phyloP scores from a whole-genome alignment of 2,113 vertebrate genomes.

The Reinhardtius hippoglossoides region DNA sequence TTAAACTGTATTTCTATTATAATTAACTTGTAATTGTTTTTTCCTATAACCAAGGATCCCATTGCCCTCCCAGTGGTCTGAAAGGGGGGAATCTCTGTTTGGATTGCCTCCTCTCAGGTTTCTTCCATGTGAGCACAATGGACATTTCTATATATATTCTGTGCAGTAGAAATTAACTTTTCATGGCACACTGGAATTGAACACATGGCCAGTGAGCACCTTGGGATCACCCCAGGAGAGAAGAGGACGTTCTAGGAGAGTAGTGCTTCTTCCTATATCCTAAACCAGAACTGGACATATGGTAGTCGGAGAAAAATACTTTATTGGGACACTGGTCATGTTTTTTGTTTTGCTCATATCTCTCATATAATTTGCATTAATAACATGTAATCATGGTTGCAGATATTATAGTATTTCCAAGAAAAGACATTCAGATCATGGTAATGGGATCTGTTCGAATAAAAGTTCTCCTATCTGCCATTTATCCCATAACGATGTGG shows the following conservation, averaged over 20 bases:
- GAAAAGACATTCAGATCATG: constrained; percentile 1
- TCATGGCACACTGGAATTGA: not conserved
- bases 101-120: not conserved
- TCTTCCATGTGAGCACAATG: not conserved
- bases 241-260: too few relatives aligned
- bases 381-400: constrained; percentile 4
- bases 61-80: not conserved
- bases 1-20: not conserved
- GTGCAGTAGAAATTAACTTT: not conserved
- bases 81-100: not conserved
- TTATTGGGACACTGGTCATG: not conserved
- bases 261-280: not conserved
- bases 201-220: not conserved
- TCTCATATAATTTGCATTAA: constrained; percentile 1
- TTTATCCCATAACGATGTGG: not conserved
- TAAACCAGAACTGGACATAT: not conserved
- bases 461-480: not conserved
- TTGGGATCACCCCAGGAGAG: not conserved
- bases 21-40: not conserved
- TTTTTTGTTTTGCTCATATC: not conserved
- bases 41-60: not conserved
- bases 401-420: not conserved
- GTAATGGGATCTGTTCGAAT: constrained; percentile 7
- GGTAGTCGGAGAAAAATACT: not conserved
- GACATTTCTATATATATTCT: not conserved